Evolutionary conservation across 2,113 vertebrate species (phyloP).

Genomic region (Phrynocephalus versicolor): DNA sequence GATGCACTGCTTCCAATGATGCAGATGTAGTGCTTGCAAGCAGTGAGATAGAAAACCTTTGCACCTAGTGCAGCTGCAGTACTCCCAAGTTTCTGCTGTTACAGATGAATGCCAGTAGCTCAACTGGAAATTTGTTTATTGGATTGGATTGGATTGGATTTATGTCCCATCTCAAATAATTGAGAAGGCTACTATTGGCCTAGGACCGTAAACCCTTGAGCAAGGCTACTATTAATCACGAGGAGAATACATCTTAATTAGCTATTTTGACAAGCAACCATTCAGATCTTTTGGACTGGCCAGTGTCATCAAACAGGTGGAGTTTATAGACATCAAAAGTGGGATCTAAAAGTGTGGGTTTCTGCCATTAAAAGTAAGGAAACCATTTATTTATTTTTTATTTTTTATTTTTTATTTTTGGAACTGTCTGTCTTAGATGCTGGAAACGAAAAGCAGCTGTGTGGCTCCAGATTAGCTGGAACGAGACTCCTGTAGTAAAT

Average conservation of each 20-base stretch:
- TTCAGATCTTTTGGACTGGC: background rate
- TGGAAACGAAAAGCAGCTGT: slow-evolving; percentile 5
- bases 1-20: too few relatives aligned
- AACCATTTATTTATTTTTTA: too few relatives aligned
- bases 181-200: background rate
- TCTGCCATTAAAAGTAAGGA: background rate
- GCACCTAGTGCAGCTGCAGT: too few relatives aligned
- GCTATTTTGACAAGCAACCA: background rate
- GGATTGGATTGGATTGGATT: too few relatives aligned
- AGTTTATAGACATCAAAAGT: background rate
- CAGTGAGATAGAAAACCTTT: too few relatives aligned
- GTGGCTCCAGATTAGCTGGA: background rate
- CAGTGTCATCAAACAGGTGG: background rate
- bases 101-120: too few relatives aligned
- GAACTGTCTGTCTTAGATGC: background rate
- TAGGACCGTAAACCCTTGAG: background rate
- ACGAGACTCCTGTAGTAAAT: background rate
- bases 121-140: too few relatives aligned
- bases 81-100: too few relatives aligned
- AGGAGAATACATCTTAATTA: too few relatives aligned
- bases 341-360: background rate
- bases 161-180: too few relatives aligned
- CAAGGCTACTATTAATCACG: background rate
- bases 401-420: too few relatives aligned
- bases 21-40: too few relatives aligned